Evolutionary conservation across 2,113 vertebrate genomes (phyloP), one percentile per base, ranked within the genome.

Genomic region (Gymnarchus niloticus): DNA sequence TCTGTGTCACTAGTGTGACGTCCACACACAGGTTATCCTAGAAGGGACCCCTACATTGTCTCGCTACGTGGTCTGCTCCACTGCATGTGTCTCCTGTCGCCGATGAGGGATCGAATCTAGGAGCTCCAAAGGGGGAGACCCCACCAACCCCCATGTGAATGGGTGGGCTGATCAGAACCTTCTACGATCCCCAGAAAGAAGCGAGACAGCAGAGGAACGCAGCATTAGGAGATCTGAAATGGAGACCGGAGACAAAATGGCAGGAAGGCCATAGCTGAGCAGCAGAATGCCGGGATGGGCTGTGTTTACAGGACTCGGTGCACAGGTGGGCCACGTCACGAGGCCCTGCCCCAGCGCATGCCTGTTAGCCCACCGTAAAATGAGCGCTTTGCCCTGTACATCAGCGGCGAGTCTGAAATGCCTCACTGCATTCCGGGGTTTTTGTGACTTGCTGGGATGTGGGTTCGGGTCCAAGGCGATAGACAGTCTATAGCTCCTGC

Each of bases 231-330:
- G 76, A 37, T 54, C 3, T 12, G 49, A 25, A 83, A 87, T 80
- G 54, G 48, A 83, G 81, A 61, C 56, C 52, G 6, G 80, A 37
- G 73, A 46, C 25, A 86, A 65, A 5, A 65, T 84, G 69, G 83
- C 84, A 69, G 51, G 86, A 85, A 87, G 87, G 87, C 84, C 90
- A 88, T 86, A 91, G 90, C 88, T 89, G 88, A 86, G 65, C 69
- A 86, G 86, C 88, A 91, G 88, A 91, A n/a, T n/a, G n/a, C n/a
- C n/a, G n/a, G n/a, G 89, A 87, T 89, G 83, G 82, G 83, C 84
- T 77, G 59, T 77, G 86, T 91, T 87, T 85, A 88, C 88, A 88
- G 87, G 69, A 49, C 25, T 85, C 23, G 14, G 44, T 54, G 85
- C 28, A 65, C 90, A 90, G 90, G 91, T 92, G 88, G 85, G 88